A percentile compares a stretch with the other conserved stretches of the same genome.
These are phyloP conservation scores for Strix aluco DNA, from an alignment of 2,113 vertebrate species.

Conservation along the genomic window DNA sequence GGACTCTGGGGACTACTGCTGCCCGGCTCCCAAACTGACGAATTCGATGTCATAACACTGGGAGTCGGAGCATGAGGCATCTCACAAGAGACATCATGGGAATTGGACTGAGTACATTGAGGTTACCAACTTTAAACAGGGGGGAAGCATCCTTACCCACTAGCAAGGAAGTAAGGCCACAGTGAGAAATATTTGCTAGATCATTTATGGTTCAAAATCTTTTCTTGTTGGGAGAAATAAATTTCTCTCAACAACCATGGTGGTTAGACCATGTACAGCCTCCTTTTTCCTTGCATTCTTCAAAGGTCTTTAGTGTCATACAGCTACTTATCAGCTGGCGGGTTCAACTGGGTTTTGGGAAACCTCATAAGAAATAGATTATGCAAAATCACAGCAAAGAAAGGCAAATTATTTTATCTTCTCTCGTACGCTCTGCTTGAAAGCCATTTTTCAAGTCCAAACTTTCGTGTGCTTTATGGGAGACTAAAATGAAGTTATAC, in stretches of 20 bases:
- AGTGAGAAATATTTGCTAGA: background rate
- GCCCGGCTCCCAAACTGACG: background rate
- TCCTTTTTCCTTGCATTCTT: background rate
- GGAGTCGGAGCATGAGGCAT: accelerated
- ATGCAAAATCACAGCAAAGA: background rate
- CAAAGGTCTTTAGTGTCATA: background rate
- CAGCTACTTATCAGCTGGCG: background rate
- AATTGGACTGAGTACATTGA: background rate
- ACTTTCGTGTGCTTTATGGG: conserved; percentile 17
- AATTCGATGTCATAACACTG: accelerated
- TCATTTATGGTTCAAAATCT: background rate
- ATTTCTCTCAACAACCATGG: background rate
- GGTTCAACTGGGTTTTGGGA: background rate
- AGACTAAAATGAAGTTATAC: conserved; percentile 55
- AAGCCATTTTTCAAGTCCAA: conserved; percentile 35
- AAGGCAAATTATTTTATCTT: conserved; percentile 7
- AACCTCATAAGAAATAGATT: background rate
- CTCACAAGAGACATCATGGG: background rate
- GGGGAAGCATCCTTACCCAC: background rate
- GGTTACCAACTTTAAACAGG: accelerated
- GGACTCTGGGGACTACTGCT: background rate
- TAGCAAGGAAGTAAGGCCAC: background rate
- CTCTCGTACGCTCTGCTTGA: background rate
- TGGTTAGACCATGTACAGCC: accelerated
- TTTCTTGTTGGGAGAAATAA: background rate